A percentile compares a stretch with the other conserved stretches of the same genome.
Conservation (phyloP, 2,797 vertebrate species). For the Sebastes diaconus region DNA sequence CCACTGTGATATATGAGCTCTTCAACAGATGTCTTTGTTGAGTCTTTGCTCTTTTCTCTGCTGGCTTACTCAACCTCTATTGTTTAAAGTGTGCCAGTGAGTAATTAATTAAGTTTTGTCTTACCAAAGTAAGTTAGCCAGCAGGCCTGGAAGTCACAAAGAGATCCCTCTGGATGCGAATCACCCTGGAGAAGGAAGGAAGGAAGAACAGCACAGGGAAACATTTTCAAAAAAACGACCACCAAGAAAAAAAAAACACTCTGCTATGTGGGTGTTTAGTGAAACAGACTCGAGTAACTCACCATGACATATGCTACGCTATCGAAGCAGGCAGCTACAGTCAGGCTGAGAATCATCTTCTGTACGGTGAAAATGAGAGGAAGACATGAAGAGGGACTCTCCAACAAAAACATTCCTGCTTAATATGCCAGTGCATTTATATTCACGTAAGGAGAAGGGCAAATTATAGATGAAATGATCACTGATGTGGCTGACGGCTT, state of each 20-base stretch:
- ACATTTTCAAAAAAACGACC: constrained; percentile 3
- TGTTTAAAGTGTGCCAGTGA: constrained; percentile 6
- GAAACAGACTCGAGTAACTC: constrained; percentile 62
- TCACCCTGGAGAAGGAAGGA: constrained; percentile 73
- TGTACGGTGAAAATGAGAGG: constrained; percentile 54
- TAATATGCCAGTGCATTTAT: constrained; percentile 29
- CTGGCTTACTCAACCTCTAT: constrained; percentile 2
- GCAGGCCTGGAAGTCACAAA: constrained; percentile 87
- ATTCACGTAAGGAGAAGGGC: constrained; percentile 29
- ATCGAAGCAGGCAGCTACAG: constrained; percentile 86
- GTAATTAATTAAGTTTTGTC: constrained; percentile 49
- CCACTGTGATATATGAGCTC: constrained; percentile 26
- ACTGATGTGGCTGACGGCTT: constrained; percentile 48
- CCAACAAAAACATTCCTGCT: constrained; percentile 22
- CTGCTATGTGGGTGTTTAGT: constrained; percentile 17
- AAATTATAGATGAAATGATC: constrained; percentile 49
- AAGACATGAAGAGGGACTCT: constrained; percentile 32
- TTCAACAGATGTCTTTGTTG: constrained; percentile 18
- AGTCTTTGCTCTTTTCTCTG: constrained; percentile 9
- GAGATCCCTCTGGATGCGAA: constrained; percentile 75
- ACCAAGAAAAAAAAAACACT: neutral
- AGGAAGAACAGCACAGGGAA: neutral
- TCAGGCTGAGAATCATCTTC: constrained; percentile 87
- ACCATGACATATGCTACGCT: constrained; percentile 88
- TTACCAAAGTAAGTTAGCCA: constrained; percentile 89